phyloP scores from a whole-genome alignment of 2,888 invertebrate species.

The Aphelenchoides bicaudatus region DNA sequence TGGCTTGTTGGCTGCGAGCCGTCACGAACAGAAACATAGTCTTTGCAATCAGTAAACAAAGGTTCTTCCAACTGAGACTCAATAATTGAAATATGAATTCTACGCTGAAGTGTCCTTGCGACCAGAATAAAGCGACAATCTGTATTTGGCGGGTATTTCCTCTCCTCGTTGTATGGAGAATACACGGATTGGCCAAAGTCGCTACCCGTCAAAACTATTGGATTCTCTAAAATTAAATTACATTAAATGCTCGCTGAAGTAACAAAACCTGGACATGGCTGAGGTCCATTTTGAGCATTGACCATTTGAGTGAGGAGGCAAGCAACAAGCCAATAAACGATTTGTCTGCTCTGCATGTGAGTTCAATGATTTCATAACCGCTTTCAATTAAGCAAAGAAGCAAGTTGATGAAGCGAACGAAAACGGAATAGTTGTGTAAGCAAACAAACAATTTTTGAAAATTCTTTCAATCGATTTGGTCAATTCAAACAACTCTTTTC shows the following conservation, averaged over 20 bases:
- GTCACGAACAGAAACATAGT: slow-evolving; percentile 33
- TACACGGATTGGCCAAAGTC: slow-evolving; percentile 30
- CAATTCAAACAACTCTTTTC: no score
- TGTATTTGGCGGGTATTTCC: slow-evolving; percentile 32
- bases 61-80: slow-evolving; percentile 36
- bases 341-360: no score
- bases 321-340: no score
- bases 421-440: background rate
- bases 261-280: slow-evolving; percentile 33
- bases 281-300: slow-evolving; percentile 17
- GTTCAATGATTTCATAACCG: no score
- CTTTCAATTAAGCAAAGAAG: no score
- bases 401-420: no score
- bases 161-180: slow-evolving; percentile 30
- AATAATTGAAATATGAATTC: slow-evolving; percentile 28
- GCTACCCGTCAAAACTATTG: slow-evolving; percentile 29
- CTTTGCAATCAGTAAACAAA: slow-evolving; percentile 34
- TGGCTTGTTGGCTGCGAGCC: slow-evolving; percentile 15
- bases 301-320: background rate
- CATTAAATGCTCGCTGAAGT: background rate
- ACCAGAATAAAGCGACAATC: slow-evolving; percentile 35
- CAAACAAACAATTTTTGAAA: background rate
- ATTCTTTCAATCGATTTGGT: no score
- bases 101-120: slow-evolving; percentile 20
- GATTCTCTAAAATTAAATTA: slow-evolving; percentile 24